Base-by-base conservation (phyloP, 2,113 vertebrate genomes). In the Vanacampus margaritifer region DNA sequence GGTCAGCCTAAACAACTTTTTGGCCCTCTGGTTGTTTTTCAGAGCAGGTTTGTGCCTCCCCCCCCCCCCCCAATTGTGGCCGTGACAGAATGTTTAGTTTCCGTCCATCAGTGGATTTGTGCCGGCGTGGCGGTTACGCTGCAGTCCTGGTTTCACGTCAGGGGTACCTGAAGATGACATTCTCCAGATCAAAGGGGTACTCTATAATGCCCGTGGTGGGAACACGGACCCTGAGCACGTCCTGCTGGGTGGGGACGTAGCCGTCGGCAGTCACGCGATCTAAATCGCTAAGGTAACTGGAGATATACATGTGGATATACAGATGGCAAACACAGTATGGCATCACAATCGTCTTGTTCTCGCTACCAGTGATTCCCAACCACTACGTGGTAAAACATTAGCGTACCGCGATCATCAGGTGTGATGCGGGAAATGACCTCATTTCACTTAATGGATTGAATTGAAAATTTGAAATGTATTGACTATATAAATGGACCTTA, bases 181-280 rank as follows among this genome's bases (percentile, higher is more conserved):
- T 96, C 92, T 98, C 95, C 92, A 98, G 91, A 90, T 96, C 96
- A 76, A 97, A 98, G 19, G 96, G 96, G 90, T 98, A 98, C 84
- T 98, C 95, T 87, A 97, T 98, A 90, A 98, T 96, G 69, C 95
- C 95, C 0, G 95, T 98, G 68, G 95, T 97, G 82, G 95, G 95
- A 80, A 98, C 95, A 62, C 96, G 91, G 71, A 98, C 95, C 84
- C 95, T 91, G 82, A 98, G 92, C 88, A 98, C 95, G 67, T 98
- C 95, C 91, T 98, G 95, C 90, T 95, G 96, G 75, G 95, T 96
- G 85, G 95, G 95, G 86, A 97, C 92, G 89, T 96, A 98, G 85
- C 92, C 92, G 19, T 87, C 87, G 21, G 92, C 93, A 53, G 95
- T 94, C 5, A 97, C 95, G 69, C 95, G 94, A 84, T 96, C 95